A percentile compares a stretch with the other conserved stretches of the same genome.
Conservation (phyloP, 2,888 invertebrate species). For the Graphium colonna region DNA sequence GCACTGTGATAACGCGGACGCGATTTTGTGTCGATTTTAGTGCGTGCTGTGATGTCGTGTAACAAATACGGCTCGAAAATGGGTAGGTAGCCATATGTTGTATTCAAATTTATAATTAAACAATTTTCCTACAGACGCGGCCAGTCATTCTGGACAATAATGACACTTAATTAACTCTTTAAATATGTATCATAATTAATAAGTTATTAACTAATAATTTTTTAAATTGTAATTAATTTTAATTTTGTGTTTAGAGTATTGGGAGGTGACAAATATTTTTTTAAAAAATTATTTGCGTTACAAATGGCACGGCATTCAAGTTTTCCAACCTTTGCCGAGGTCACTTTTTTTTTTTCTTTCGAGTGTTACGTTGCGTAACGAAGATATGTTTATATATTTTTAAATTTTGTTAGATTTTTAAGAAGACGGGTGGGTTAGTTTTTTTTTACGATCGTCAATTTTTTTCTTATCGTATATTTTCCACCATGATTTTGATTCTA, state of each 20-base stretch:
- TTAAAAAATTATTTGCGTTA: background rate
- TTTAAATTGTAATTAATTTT: too few relatives aligned
- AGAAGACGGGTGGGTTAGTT: background rate
- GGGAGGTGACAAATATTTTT: background rate
- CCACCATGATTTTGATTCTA: constrained; percentile 19
- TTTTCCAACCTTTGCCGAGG: constrained; percentile 14
- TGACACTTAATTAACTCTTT: too few relatives aligned
- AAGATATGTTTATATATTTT: constrained; percentile 7
- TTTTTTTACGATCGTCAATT: constrained; percentile 13
- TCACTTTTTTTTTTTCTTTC: constrained; percentile 16
- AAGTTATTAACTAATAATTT: background rate
- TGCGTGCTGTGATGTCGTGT: constrained; percentile 28
- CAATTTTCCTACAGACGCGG: background rate
- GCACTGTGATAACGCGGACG: constrained; percentile 23
- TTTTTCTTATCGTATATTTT: constrained; percentile 12
- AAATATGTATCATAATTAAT: background rate
- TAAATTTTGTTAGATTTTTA: background rate
- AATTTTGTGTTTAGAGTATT: too few relatives aligned
- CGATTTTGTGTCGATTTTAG: constrained; percentile 28
- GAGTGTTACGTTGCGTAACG: background rate
- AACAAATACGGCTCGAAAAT: constrained; percentile 25
- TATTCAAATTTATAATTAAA: constrained; percentile 8
- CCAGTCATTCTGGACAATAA: too few relatives aligned
- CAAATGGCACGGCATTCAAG: constrained; percentile 1
- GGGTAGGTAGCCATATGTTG: constrained; percentile 26